Conservation (phyloP, 2,888 invertebrate genomes). For the Acrocyrtus sp. region DNA sequence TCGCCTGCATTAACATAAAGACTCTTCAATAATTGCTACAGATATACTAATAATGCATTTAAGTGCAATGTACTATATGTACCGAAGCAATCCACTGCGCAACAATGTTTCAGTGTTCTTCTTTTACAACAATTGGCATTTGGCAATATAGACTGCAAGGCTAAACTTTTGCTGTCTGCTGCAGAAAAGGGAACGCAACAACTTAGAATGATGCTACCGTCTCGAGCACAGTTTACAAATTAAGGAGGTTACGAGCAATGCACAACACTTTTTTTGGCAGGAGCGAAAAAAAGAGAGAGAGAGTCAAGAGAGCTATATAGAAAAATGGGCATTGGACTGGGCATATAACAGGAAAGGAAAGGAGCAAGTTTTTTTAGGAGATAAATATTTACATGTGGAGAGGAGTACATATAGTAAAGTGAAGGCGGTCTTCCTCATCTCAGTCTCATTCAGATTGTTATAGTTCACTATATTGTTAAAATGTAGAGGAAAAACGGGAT, state of each 20-base stretch:
- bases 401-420: background rate
- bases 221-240: slow-evolving; percentile 36
- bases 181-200: background rate
- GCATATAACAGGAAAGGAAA: background rate
- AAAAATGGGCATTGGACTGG: background rate
- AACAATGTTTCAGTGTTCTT: too few species aligned
- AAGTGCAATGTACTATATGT: too few species aligned
- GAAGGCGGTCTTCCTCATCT: slow-evolving; percentile 16
- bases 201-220: background rate
- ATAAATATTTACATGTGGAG: slow-evolving; percentile 24
- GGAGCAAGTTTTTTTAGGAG: too few species aligned
- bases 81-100: too few species aligned
- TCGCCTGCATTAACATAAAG: too few species aligned
- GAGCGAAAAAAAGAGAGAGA: slow-evolving; percentile 3
- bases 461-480: background rate
- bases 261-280: slow-evolving; percentile 39
- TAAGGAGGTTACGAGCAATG: slow-evolving; percentile 26
- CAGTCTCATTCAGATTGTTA: too few species aligned
- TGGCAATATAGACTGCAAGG: too few species aligned
- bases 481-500: background rate
- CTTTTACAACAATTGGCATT: too few species aligned
- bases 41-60: too few species aligned
- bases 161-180: too few species aligned
- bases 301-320: background rate
- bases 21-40: too few species aligned